Conservation (phyloP, 2,797 vertebrate species). For the Melanotaenia maccullochi region DNA sequence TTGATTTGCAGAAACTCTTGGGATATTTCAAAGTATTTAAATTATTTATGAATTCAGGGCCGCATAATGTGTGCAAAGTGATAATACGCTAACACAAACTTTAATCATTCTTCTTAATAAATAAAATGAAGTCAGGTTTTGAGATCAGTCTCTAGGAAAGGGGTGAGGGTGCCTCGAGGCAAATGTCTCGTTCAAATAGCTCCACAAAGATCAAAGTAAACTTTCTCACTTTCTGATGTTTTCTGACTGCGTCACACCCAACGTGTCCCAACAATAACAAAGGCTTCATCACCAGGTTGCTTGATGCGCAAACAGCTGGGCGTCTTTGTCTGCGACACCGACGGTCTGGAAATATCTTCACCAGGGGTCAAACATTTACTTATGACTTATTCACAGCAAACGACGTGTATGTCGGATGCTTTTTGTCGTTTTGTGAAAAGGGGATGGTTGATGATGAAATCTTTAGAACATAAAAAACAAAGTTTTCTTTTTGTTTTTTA, state of each 20-base stretch:
- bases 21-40: background rate
- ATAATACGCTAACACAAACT: too few relatives aligned
- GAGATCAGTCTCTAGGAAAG: too few relatives aligned
- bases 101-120: too few relatives aligned
- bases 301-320: constrained; percentile 49
- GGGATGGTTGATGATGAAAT: background rate
- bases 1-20: background rate
- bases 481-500: background rate
- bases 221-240: constrained; percentile 69
- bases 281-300: constrained; percentile 26
- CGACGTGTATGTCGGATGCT: background rate
- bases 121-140: too few relatives aligned
- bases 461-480: background rate
- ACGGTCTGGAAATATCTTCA: constrained; percentile 4
- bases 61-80: background rate
- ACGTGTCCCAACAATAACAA: constrained; percentile 34
- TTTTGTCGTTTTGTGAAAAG: background rate
- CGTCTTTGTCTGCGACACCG: constrained; percentile 16
- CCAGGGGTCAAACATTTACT: background rate
- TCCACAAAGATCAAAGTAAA: constrained; percentile 72
- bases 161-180: background rate
- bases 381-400: background rate
- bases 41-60: background rate
- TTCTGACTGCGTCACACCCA: constrained; percentile 43
- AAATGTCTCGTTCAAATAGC: constrained; percentile 56